A percentile compares a stretch with the other conserved stretches of the same genome.
These are phyloP conservation scores for Piezodorus guildinii DNA, from an alignment of 1,140 invertebrate genomes.

Conservation along the genomic window DNA sequence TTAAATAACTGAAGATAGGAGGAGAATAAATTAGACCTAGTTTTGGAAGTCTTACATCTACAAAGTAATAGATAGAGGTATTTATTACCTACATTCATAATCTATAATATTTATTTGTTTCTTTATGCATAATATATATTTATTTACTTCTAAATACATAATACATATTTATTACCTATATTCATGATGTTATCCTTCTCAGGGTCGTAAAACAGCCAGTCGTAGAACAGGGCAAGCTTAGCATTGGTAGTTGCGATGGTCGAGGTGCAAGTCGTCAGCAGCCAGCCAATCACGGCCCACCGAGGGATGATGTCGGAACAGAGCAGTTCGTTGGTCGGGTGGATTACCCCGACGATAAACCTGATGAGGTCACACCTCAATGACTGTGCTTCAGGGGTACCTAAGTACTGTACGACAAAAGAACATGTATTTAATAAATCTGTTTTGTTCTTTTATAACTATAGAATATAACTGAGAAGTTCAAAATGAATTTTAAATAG, in stretches of 20 bases:
- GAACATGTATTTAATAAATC: no score
- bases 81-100: no score
- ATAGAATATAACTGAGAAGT: no score
- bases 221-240: slow-evolving; percentile 91
- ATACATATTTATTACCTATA: slow-evolving; percentile 64
- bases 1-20: no score
- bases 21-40: no score
- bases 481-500: no score
- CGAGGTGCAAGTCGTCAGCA: slow-evolving; percentile 90
- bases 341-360: slow-evolving; percentile 95
- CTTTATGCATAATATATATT: no score
- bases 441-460: no score
- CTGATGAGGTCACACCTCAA: slow-evolving; percentile 90
- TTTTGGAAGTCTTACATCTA: no score
- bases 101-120: no score
- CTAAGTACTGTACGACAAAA: slow-evolving; percentile 62
- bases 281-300: slow-evolving; percentile 97
- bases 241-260: slow-evolving; percentile 88
- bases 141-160: no score
- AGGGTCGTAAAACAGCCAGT: slow-evolving; percentile 93
- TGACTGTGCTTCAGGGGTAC: slow-evolving; percentile 92
- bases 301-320: slow-evolving; percentile 97
- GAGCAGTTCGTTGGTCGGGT: slow-evolving; percentile 92
- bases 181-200: slow-evolving; percentile 98
- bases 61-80: no score